Base-by-base conservation (phyloP, 2,888 invertebrate species). In the Melanotus villosus region DNA sequence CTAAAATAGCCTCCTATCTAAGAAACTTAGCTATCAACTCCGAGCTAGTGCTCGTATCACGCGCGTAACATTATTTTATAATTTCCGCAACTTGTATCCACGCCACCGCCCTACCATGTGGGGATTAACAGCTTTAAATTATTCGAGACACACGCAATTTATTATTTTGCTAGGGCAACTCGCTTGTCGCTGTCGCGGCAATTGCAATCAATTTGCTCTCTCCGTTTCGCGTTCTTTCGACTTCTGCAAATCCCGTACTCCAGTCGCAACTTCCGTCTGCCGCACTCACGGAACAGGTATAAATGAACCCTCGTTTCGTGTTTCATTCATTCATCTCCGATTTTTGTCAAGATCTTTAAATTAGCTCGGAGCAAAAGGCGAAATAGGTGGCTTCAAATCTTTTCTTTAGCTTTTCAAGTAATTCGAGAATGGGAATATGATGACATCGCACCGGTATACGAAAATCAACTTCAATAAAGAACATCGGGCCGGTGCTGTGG, bases 201-300 rank as follows among this genome's bases (percentile, higher is more conserved):
- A 78, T 77, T 79, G 77, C 77, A 78, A 78, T 79, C 80, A 79
- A 80, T 80, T 78, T 77, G 77, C 77, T 73, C 74, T 71, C 74
- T 75, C 70, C 67, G 56, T 72, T 71, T 72, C 65, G 47, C 71
- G 68, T 75, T 70, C 70, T 71, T 73, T 73, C 71, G 52, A 66
- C 68, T 71, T 72, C 68, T 68, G 65, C 58, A 74, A 75, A 70
- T 67, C 68, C 72, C 47, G 43, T 59, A 63, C 67, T 38, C 45
- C 56, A 72, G 60, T 63, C 43, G 47, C 21, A 56, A 58, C 41
- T 66, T 70, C 70, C 62, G 38, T 62, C 63, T 57, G 47, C 68
- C 34, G 50, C 52, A 47, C 36, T 50, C 23, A 36, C 34, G 60
- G 59, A 67, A 50, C 67, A 70, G 65, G 67, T 65, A 62, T 59